Conservation (phyloP, 2,888 invertebrate genomes). For the Kryphioiulus occultus region DNA sequence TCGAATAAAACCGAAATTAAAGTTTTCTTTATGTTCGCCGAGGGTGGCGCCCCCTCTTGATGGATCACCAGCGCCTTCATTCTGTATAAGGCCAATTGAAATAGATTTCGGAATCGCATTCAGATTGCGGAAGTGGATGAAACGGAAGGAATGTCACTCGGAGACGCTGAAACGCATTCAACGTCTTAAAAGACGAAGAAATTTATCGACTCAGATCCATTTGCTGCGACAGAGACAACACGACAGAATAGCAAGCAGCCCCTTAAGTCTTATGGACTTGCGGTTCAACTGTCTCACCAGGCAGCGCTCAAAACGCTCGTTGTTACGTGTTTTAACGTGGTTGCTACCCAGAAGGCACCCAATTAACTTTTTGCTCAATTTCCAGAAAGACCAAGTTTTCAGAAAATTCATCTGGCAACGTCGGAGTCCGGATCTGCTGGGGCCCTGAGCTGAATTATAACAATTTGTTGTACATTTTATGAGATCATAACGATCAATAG, state of each 20-base stretch:
- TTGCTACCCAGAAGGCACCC: too few species aligned
- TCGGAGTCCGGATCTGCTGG: too few species aligned
- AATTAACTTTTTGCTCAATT: too few species aligned
- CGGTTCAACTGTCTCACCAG: too few species aligned
- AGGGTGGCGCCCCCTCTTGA: neutral
- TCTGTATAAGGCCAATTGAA: neutral
- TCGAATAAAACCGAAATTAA: neutral
- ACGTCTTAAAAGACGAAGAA: neutral
- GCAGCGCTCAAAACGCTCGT: too few species aligned
- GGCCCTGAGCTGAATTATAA: too few species aligned
- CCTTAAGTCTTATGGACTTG: neutral
- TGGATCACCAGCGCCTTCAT: neutral
- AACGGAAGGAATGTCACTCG: constrained; percentile 22
- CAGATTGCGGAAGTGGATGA: constrained; percentile 27
- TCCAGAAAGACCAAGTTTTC: too few species aligned
- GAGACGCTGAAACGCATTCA: neutral
- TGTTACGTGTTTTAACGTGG: too few species aligned
- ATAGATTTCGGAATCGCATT: constrained; percentile 11
- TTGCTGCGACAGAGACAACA: neutral
- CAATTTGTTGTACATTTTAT: too few species aligned
- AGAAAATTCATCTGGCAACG: too few species aligned
- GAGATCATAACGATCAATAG: too few species aligned
- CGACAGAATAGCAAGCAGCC: neutral
- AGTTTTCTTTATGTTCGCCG: neutral
- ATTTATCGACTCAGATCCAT: neutral